Base-by-base conservation (phyloP, 1,140 invertebrate genomes). In the Steinernema feltiae region DNA sequence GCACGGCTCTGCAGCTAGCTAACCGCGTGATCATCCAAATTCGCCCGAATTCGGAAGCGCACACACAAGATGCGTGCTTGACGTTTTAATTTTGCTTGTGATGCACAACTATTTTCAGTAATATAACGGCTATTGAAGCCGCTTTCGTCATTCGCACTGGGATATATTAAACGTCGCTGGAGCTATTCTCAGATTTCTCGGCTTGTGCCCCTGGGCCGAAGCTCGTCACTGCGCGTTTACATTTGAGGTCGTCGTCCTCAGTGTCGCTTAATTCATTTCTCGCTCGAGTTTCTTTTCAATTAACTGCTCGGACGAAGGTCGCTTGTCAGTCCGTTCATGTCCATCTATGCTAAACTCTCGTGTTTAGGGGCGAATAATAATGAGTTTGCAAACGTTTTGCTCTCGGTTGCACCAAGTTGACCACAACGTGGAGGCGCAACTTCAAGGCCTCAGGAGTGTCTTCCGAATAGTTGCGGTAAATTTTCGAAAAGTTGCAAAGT, bases 51-150 rank as follows among this genome's bases (percentile, higher is more conserved):
- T 63, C 53, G 53, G 53, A 63, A 27, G 24, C 53, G 53, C 12
- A 21, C 53, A 27, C 53, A 63, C 53, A 63, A 63, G 53, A 63
- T 27, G 53, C 53, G 53, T 63, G 53, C 53, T 63, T 63, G 53
- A 63, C 53, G 53, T 63, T 63, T 63, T 63, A 63, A 63, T 63
- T 63, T 63, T 63, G 53, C 53, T 63, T 63, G 53, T 63, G 53
- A 63, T 63, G 53, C 53, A 63, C 53, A 63, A 63, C 53, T 63
- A 63, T 63, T 63, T 63, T 63, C 53, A 63, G 53, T 63, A 63
- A 63, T 63, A 63, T 63, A 63, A 63, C 53, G 53, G 53, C 53
- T 27, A 63, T 63, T 27, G 53, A 63, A 27, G 24, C 24, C 12
- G 53, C 53, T 63, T 15, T 63, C 53, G 53, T 63, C 53, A 63